These are phyloP conservation scores for Pseudorhombus dupliciocellatus DNA, from an alignment of 2,113 vertebrate genomes.

Conservation along the genomic window DNA sequence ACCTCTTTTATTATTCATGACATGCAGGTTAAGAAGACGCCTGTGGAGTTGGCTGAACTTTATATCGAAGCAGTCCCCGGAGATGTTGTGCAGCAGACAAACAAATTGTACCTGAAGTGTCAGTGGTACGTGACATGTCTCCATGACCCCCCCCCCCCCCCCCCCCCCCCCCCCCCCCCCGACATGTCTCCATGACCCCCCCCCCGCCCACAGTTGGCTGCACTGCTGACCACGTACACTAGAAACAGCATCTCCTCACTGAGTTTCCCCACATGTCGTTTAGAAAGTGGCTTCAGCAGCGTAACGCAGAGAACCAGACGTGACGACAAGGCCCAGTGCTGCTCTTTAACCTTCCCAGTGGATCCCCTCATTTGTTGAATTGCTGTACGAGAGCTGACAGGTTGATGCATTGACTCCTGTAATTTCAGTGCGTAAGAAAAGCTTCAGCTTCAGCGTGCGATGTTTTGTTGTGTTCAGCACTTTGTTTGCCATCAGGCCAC, in stretches of 20 bases:
- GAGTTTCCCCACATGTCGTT: slow-evolving; percentile 37
- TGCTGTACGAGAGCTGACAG: slow-evolving; percentile 35
- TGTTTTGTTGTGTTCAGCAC: not conserved
- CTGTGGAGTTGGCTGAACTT: not conserved
- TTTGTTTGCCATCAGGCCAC: not conserved
- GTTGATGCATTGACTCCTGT: slow-evolving; percentile 8
- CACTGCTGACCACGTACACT: slow-evolving; percentile 44
- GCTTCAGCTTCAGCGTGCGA: not conserved
- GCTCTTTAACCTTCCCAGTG: slow-evolving; percentile 30
- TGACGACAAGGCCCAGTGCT: slow-evolving; percentile 44
- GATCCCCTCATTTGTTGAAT: slow-evolving; percentile 23
- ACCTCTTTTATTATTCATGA: not conserved
- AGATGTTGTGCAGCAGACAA: slow-evolving; percentile 6
- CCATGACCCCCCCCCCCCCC: not conserved
- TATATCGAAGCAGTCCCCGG: not conserved
- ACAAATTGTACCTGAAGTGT: not conserved
- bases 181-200: too few relatives aligned
- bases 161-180: not conserved
- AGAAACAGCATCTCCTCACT: slow-evolving; percentile 49
- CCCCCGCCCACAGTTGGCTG: slow-evolving; percentile 33
- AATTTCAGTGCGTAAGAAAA: not conserved
- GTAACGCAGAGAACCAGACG: slow-evolving; percentile 27
- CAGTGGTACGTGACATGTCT: not conserved
- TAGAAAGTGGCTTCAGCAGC: slow-evolving; percentile 33
- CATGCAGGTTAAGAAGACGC: not conserved